These are phyloP conservation scores for Sarcophaga carnaria DNA, from an alignment of 2,888 invertebrate genomes.

Conservation along the genomic window DNA sequence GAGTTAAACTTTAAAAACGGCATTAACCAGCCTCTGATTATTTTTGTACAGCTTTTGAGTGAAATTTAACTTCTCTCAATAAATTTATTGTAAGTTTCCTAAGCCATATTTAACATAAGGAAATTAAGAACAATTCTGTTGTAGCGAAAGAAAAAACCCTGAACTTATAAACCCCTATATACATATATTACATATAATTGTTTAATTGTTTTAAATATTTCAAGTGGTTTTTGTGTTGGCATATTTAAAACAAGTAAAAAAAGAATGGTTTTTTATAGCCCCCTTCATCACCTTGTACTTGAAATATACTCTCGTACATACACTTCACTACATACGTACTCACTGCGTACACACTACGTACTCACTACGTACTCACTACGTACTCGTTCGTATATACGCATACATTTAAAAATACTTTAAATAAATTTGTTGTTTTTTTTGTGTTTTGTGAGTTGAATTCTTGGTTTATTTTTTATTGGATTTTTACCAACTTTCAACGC, in stretches of 20 bases:
- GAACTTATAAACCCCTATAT: background rate
- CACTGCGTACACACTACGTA: too few relatives aligned
- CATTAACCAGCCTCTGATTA: too few relatives aligned
- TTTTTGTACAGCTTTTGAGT: too few relatives aligned
- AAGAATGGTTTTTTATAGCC: background rate
- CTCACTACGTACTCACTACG: too few relatives aligned
- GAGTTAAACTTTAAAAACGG: too few relatives aligned
- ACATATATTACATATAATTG: constrained; percentile 9
- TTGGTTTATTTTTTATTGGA: background rate
- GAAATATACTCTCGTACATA: too few relatives aligned
- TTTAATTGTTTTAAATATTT: constrained; percentile 28
- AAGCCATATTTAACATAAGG: background rate
- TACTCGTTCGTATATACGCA: background rate
- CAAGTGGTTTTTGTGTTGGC: constrained; percentile 8
- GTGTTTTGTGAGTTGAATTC: background rate
- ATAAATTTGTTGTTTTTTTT: background rate
- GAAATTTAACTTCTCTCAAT: too few relatives aligned
- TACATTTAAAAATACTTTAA: background rate
- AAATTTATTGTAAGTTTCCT: too few relatives aligned
- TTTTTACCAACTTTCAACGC: constrained; percentile 40
- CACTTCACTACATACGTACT: too few relatives aligned
- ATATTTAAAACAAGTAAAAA: constrained; percentile 3
- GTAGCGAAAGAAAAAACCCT: background rate
- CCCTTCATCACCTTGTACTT: too few relatives aligned
- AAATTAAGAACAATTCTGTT: background rate